These are phyloP conservation scores for Drosophila orosa DNA, from an alignment of 1,140 invertebrate genomes.

Conservation along the genomic window DNA sequence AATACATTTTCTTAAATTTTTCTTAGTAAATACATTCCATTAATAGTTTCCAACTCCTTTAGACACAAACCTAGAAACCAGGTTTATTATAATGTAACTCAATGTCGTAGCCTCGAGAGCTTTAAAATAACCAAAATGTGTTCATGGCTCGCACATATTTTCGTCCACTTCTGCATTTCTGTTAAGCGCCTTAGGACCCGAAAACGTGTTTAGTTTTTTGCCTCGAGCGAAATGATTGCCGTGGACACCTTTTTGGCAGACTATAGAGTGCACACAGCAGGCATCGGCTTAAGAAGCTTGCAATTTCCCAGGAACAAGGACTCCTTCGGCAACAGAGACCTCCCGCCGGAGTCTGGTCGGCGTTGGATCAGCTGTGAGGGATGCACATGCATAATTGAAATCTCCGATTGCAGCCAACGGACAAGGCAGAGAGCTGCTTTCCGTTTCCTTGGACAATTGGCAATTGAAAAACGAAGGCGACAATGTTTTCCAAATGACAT, in stretches of 20 bases:
- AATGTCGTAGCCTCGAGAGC: background rate
- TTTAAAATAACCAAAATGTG: slow-evolving; percentile 1
- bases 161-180: background rate
- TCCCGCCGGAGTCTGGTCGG: slow-evolving; percentile 3
- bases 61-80: too few relatives aligned
- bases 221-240: slow-evolving; percentile 35
- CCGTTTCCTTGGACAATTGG: slow-evolving; percentile 35
- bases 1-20: background rate
- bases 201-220: slow-evolving; percentile 37
- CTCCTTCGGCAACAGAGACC: slow-evolving; percentile 4
- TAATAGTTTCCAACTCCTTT: background rate
- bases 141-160: background rate
- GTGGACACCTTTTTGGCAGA: slow-evolving; percentile 38
- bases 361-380: slow-evolving; percentile 50
- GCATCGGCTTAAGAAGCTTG: slow-evolving; percentile 50
- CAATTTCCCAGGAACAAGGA: slow-evolving; percentile 28
- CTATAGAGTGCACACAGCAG: slow-evolving; percentile 17
- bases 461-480: slow-evolving; percentile 63
- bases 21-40: too few relatives aligned
- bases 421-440: slow-evolving; percentile 36
- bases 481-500: slow-evolving; percentile 69
- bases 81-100: background rate
- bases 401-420: slow-evolving; percentile 27
- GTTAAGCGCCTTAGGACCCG: background rate
- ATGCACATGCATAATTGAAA: slow-evolving; percentile 69